These are phyloP conservation scores for Meles meles DNA, from an alignment of 2,113 vertebrate species.

Conservation along the genomic window DNA sequence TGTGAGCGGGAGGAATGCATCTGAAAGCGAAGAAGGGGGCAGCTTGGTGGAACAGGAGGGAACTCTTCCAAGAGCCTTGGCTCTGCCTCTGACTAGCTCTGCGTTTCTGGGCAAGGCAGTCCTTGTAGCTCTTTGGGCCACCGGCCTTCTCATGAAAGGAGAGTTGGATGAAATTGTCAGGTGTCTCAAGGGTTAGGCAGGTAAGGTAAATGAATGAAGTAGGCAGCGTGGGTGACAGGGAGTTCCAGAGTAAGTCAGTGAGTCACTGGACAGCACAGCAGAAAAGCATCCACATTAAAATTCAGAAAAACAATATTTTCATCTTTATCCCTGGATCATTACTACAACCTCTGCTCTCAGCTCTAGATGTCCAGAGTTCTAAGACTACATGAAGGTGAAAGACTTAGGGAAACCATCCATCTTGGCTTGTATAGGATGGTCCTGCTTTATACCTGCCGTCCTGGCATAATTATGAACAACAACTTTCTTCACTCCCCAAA, in stretches of 20 bases:
- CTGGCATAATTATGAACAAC: neutral
- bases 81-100: neutral
- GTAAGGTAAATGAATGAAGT: neutral
- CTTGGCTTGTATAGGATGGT: neutral
- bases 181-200: neutral
- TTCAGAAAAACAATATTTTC: neutral
- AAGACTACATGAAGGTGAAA: neutral
- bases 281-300: neutral
- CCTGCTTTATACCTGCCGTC: neutral
- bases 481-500: neutral
- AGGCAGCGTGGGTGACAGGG: neutral
- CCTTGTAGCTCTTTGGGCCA: neutral
- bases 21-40: neutral
- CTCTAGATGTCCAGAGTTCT: neutral
- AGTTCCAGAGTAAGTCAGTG: neutral
- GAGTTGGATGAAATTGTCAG: neutral
- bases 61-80: neutral
- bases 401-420: neutral
- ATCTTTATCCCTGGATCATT: neutral
- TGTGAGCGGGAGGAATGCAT: neutral
- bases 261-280: neutral
- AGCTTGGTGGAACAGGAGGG: neutral
- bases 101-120: neutral
- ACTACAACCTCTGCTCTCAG: neutral
- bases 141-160: neutral